phyloP scores from a whole-genome alignment of 1,140 invertebrate species.

The Nasonia giraulti region DNA sequence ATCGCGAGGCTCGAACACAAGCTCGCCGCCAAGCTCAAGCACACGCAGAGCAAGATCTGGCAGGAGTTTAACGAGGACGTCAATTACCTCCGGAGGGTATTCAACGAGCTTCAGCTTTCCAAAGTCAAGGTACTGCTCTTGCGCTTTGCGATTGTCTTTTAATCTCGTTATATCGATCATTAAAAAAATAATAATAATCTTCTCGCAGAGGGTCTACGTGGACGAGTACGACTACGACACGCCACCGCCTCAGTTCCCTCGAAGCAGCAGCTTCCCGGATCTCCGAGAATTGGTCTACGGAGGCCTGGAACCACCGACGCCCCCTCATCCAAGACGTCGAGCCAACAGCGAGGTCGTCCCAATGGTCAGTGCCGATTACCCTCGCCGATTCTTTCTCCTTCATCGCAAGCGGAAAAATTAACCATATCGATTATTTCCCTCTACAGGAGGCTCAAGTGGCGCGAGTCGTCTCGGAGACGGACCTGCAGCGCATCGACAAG shows the following conservation, averaged over 20 bases:
- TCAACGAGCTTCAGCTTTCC: constrained; percentile 86
- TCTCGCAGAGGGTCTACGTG: constrained; percentile 67
- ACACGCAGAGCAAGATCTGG: constrained; percentile 85
- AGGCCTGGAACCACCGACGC: constrained; percentile 56
- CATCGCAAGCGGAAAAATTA: neutral
- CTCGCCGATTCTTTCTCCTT: neutral
- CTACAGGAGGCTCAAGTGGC: constrained; percentile 72
- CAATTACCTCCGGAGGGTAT: constrained; percentile 81
- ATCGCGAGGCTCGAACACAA: constrained; percentile 85
- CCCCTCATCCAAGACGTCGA: constrained; percentile 66
- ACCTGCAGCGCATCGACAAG: constrained; percentile 84
- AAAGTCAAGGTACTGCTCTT: constrained; percentile 82
- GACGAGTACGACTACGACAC: constrained; percentile 68
- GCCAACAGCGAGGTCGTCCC: constrained; percentile 73
- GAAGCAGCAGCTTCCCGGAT: constrained; percentile 71
- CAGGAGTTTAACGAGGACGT: constrained; percentile 86
- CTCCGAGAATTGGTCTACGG: constrained; percentile 66
- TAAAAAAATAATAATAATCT: too few relatives aligned
- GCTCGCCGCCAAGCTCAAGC: constrained; percentile 82
- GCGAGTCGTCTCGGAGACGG: constrained; percentile 83
- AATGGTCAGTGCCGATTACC: constrained; percentile 57
- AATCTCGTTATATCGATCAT: too few relatives aligned
- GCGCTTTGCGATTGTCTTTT: too few relatives aligned
- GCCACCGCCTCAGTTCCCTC: constrained; percentile 62
- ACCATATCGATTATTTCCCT: neutral